These are phyloP conservation scores for Scolopax bukidnonensis DNA, from an alignment of 2,797 vertebrate species.

Conservation along the genomic window DNA sequence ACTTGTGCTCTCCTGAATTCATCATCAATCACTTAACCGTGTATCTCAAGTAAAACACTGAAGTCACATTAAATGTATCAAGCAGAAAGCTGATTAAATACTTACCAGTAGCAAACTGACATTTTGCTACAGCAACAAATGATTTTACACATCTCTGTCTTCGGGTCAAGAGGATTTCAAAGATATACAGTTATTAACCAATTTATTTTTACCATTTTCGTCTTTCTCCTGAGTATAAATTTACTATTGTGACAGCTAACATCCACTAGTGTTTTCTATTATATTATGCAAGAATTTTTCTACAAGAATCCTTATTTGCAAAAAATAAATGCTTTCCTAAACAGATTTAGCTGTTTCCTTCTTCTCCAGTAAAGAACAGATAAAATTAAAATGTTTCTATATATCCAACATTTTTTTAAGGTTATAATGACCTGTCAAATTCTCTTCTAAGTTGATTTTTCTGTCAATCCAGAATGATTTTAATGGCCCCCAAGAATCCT, in stretches of 20 bases:
- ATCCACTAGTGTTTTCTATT: not conserved
- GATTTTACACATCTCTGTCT: not conserved
- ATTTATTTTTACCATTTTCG: not conserved
- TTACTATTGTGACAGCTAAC: not conserved
- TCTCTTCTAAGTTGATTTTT: not conserved
- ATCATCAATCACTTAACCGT: not conserved
- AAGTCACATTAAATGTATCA: not conserved
- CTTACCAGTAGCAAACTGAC: conserved; percentile 1
- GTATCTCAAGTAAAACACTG: not conserved
- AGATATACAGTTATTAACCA: not conserved
- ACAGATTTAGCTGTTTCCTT: not conserved
- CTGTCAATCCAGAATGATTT: not conserved
- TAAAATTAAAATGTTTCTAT: not conserved
- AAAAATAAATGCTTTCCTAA: not conserved
- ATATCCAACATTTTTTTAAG: not conserved
- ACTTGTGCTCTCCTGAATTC: not conserved
- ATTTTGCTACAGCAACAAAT: conserved; percentile 25
- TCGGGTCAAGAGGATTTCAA: not conserved
- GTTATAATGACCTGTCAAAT: not conserved
- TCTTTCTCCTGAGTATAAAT: not conserved
- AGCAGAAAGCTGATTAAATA: conserved; percentile 40
- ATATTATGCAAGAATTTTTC: not conserved
- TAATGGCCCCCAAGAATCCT: not conserved
- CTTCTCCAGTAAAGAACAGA: not conserved
- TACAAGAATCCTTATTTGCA: not conserved